Base-by-base conservation (phyloP, 2,888 invertebrate genomes). In the Tricholauxania praeusta region DNA sequence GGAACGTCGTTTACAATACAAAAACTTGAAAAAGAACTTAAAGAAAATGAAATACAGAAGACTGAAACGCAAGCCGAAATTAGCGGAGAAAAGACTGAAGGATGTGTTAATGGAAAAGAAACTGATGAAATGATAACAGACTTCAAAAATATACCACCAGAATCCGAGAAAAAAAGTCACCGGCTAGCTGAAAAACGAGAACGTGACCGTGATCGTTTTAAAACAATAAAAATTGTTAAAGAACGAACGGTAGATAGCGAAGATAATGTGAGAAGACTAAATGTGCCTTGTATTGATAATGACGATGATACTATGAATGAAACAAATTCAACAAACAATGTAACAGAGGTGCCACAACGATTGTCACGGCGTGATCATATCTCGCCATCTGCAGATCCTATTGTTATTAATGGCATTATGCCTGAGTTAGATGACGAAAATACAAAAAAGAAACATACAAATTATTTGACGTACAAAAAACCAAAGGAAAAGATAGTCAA, bases 281-380 rank as follows among this genome's bases (percentile, higher is more conserved):
- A 84, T 81, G 86, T 86, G 80, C 86, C 86, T 82, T 86, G 86
- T 79, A 86, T 86, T 76, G 86, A 86, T 79, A 82, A 83, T 74
- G 82, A 84, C 71, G 72, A 73, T 71, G 52, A 74, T 17, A 70
- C 72, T 17, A 49, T 69, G 52, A 74, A 72, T 49, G 60, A 57
- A 17, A 49, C 75, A 65, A 64, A 14, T 19, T 60, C 73, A 39
- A 63, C 53, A 22, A 71, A 59, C 3, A 49, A 51, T 51, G 28
- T 49, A 10, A 59, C 63, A 53, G 63, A 51, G 19, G 32, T 64
- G 64, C 64, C 71, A 59, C 78, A 77, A 62, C 78, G 85, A 8
- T 74, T 80, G 47, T 86, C 86, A 7, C 79, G 85, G 7, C 79
- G 82, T n/a, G 85, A 84, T 75, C 78, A 80, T 15, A 48, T 55